Conservation (phyloP, 1,140 invertebrate genomes). For the Penaeus indicus region DNA sequence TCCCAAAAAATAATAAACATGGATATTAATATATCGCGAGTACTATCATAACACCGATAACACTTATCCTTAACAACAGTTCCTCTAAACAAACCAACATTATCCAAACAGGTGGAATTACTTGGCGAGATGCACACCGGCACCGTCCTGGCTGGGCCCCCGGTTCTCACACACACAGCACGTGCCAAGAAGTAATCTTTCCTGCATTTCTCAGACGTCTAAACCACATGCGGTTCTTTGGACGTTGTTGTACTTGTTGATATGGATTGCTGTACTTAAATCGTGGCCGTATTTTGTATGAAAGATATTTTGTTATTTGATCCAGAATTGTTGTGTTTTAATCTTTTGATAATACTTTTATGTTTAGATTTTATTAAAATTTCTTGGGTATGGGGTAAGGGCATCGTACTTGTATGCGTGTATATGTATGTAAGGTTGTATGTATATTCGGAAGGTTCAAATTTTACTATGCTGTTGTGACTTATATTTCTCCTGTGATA, state of each 20-base stretch:
- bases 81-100: neutral
- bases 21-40: neutral
- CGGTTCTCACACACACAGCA: constrained; percentile 64
- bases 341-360: neutral
- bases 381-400: neutral
- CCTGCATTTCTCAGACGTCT: neutral
- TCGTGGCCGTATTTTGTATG: too few relatives aligned
- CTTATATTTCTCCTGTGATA: too few relatives aligned
- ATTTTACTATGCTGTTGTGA: neutral
- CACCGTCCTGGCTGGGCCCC: constrained; percentile 67
- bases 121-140: constrained; percentile 67
- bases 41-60: neutral
- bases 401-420: neutral
- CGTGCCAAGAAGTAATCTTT: constrained; percentile 17
- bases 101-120: constrained; percentile 67
- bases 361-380: neutral
- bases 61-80: neutral
- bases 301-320: too few relatives aligned
- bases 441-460: neutral
- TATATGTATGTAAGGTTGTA: neutral
- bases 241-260: neutral
- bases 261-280: too few relatives aligned
- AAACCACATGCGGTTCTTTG: neutral
- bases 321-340: too few relatives aligned
- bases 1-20: too few relatives aligned